phyloP scores from a whole-genome alignment of 92 coral and sea anemone genomes.

The Virgularia gustaviana region DNA sequence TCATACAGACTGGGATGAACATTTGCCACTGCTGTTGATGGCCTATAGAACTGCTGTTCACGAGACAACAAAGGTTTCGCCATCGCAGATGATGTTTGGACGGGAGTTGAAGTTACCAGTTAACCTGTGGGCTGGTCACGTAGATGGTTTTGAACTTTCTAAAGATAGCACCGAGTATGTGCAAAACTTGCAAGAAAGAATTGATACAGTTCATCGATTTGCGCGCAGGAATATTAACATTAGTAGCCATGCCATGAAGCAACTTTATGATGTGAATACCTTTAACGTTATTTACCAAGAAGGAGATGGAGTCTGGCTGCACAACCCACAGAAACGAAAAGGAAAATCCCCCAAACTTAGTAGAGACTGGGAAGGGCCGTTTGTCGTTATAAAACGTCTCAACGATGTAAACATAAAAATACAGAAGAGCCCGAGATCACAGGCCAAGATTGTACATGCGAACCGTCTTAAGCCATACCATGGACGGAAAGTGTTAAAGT shows the following conservation, averaged over 20 bases:
- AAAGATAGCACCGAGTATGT: conserved; percentile 10
- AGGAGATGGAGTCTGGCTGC: conserved; percentile 40
- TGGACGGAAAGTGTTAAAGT: too few relatives aligned
- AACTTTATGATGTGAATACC: background rate
- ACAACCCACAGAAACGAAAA: conserved; percentile 33
- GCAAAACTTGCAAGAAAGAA: background rate
- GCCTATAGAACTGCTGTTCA: conserved; percentile 47
- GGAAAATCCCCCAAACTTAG: conserved; percentile 18
- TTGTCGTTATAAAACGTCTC: conserved; percentile 15
- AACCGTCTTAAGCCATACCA: too few relatives aligned
- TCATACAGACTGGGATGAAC: conserved; percentile 54
- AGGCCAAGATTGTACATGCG: too few relatives aligned
- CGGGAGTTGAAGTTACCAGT: too few relatives aligned
- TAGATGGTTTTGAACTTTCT: background rate
- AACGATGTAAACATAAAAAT: conserved; percentile 13
- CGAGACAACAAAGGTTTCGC: conserved; percentile 39
- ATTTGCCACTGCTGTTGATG: conserved; percentile 48
- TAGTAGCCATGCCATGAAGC: conserved; percentile 5
- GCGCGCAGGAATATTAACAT: background rate
- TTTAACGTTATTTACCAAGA: too few relatives aligned
- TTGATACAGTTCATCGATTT: conserved; percentile 8
- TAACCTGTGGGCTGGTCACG: conserved; percentile 14
- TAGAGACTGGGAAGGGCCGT: conserved; percentile 33
- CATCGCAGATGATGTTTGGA: conserved; percentile 42
- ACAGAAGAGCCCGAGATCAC: conserved; percentile 7